Base-by-base conservation (phyloP, 1,140 invertebrate species). In the Wasmannia auropunctata region DNA sequence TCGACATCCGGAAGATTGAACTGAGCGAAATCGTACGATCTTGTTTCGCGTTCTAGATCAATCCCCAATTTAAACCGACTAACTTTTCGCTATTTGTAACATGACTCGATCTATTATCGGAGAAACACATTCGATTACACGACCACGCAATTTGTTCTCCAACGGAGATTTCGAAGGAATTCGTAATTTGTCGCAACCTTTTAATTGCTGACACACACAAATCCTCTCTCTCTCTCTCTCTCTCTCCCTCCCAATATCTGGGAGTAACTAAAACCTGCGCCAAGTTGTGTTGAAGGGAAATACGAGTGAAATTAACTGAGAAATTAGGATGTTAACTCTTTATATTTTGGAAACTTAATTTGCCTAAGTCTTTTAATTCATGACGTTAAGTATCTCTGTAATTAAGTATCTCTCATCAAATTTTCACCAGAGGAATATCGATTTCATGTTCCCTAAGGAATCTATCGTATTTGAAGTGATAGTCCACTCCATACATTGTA, bases 331-430 rank as follows among this genome's bases (percentile, higher is more conserved):
- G 22, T 56, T 54, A 40, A 22, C 34, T n/a, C 34, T 22, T 58
- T 74, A 74, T 51, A 58, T 74, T 83, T 43, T 58, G 37, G n/a
- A 74, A 74, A 74, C n/a, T 74, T 60, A 46, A 83, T 74, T 74
- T 46, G n/a, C 4, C n/a, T 16, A 16, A 40, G 25, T 3, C 22
- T 19, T 83, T 70, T 60, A 58, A 46, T 46, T 83, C n/a, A 16
- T n/a, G 7, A 77, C 37, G 28, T 10, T 31, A 46, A 43, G 22
- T 67, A 80, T 40, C n/a, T 74, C 16, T 34, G 40, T 83, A 83
- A 72, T 74, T 83, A 60, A 83, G 25, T 28, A n/a, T 37, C 11
- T 0, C 2, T 19, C 40, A 34, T 81, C 49, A 43, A 72, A 72
- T 83, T 72, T 69, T 34, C 25, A 11, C 31, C 16, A 19, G 10